These are phyloP conservation scores for Dryobates pubescens DNA, from an alignment of 2,797 vertebrate genomes.

Conservation along the genomic window DNA sequence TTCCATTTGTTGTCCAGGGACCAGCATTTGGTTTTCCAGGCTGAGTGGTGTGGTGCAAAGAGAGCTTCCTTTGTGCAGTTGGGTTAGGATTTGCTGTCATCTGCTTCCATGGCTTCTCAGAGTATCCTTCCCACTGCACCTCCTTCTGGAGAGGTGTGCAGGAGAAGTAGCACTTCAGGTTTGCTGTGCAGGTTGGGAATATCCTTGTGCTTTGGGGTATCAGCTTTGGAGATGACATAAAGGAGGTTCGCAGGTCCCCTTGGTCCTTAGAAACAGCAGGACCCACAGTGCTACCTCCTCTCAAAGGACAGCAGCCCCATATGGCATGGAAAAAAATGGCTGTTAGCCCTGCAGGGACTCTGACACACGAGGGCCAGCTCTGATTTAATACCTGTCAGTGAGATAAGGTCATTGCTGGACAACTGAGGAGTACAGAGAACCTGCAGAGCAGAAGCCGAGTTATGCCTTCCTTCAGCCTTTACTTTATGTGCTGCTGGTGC, in stretches of 20 bases:
- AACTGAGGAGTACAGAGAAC: neutral
- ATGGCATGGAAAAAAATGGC: neutral
- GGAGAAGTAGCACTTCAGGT: neutral
- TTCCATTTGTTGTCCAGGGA: neutral
- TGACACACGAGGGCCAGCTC: neutral
- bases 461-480: neutral
- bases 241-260: neutral
- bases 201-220: conserved; percentile 11
- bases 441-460: neutral
- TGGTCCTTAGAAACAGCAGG: neutral
- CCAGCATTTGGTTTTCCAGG: neutral
- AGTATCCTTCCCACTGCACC: neutral
- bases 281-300: neutral
- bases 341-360: neutral
- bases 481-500: neutral
- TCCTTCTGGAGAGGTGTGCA: neutral
- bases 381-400: neutral
- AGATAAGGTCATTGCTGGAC: neutral
- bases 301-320: neutral
- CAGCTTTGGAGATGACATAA: neutral
- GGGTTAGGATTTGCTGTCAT: neutral
- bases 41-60: accelerated
- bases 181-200: neutral
- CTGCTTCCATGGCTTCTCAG: neutral
- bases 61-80: neutral